Evolutionary conservation across 2,113 vertebrate species (phyloP).

Genomic region (Propithecus coquereli): DNA sequence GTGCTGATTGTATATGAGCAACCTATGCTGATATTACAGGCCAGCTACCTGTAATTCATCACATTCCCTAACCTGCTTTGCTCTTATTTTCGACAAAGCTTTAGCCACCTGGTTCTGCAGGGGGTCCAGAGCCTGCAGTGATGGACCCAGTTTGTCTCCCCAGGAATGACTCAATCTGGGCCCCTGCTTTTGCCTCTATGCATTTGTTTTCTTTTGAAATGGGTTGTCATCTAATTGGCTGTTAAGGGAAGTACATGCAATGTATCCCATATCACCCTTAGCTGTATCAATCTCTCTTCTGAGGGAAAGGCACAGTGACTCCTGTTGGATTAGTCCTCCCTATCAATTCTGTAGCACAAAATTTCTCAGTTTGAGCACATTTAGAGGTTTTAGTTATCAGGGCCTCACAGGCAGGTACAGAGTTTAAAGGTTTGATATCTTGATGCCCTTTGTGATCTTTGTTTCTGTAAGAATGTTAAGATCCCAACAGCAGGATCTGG

Average conservation of each 20-base stretch:
- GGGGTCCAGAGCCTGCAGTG: background rate
- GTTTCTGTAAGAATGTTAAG: background rate
- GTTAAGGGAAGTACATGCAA: background rate
- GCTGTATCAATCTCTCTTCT: background rate
- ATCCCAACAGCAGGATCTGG: background rate
- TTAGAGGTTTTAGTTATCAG: background rate
- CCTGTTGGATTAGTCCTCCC: background rate
- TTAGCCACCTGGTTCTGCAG: background rate
- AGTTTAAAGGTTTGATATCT: background rate
- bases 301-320: background rate
- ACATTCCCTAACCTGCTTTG: background rate
- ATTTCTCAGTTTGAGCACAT: background rate
- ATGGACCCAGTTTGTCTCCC: background rate
- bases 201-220: background rate
- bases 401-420: background rate
- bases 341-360: background rate
- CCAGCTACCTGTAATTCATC: background rate
- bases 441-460: background rate
- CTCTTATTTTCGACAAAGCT: background rate
- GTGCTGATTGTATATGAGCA: background rate
- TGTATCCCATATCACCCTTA: background rate
- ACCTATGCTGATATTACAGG: background rate
- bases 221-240: background rate
- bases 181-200: background rate
- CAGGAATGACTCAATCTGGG: background rate